These are phyloP conservation scores for Chelidonichthys spinosus DNA, from an alignment of 2,797 vertebrate species.

Conservation along the genomic window DNA sequence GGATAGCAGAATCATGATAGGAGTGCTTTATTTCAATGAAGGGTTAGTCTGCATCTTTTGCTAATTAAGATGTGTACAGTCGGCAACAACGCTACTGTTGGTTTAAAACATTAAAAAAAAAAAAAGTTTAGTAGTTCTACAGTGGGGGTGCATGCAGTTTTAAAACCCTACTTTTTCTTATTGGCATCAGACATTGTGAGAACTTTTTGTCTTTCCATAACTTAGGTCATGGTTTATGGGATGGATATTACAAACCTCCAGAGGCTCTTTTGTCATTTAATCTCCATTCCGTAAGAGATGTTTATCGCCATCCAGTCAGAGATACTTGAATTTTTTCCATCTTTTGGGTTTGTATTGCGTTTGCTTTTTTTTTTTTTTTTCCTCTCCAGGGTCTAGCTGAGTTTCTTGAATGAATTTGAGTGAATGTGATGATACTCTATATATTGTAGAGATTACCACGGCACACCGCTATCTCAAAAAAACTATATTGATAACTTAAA, in stretches of 20 bases:
- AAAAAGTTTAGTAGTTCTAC: conserved; percentile 67
- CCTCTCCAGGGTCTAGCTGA: conserved; percentile 61
- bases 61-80: conserved; percentile 70
- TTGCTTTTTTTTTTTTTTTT: conserved; percentile 41
- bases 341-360: conserved; percentile 66
- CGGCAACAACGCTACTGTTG: conserved; percentile 56
- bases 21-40: conserved; percentile 69
- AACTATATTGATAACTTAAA: conserved; percentile 72
- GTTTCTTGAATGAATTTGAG: conserved; percentile 72
- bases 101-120: conserved; percentile 36
- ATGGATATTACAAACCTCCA: conserved; percentile 53
- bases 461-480: conserved; percentile 72
- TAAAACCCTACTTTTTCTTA: conserved; percentile 72
- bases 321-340: conserved; percentile 84
- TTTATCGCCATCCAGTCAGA: conserved; percentile 77
- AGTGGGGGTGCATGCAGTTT: conserved; percentile 78
- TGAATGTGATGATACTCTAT: conserved; percentile 79
- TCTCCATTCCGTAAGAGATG: conserved; percentile 76
- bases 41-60: conserved; percentile 62
- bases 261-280: conserved; percentile 65
- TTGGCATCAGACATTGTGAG: conserved; percentile 70
- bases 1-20: conserved; percentile 62
- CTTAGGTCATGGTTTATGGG: conserved; percentile 50
- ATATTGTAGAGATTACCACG: conserved; percentile 73
- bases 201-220: conserved; percentile 67